These are phyloP conservation scores for Scortum barcoo DNA, from an alignment of 2,113 vertebrate genomes.

Conservation along the genomic window DNA sequence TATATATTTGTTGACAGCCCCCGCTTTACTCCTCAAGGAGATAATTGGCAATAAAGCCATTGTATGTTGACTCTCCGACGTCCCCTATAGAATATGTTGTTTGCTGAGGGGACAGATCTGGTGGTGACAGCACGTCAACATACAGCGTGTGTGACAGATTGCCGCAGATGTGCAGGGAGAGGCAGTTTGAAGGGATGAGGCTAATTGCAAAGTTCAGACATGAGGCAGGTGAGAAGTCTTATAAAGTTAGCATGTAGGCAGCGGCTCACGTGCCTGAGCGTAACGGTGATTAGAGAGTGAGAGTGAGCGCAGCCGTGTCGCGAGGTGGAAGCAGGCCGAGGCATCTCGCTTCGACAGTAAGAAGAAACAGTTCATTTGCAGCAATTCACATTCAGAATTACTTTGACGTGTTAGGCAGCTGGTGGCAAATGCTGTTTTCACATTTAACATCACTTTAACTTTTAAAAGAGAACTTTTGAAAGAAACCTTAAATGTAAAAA, in stretches of 20 bases:
- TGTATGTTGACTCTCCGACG: background rate
- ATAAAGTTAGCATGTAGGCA: conserved; percentile 30
- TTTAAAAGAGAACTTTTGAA: no score
- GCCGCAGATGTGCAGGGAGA: conserved; percentile 14
- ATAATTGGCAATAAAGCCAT: conserved; percentile 35
- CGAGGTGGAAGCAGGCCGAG: no score
- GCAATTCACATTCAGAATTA: no score
- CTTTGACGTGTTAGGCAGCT: background rate
- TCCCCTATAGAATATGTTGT: background rate
- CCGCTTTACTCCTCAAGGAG: background rate
- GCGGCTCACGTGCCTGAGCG: background rate
- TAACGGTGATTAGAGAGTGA: background rate
- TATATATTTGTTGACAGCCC: background rate
- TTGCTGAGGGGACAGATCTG: background rate
- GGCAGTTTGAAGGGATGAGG: conserved; percentile 9
- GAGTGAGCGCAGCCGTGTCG: background rate
- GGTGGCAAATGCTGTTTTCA: background rate
- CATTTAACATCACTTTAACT: background rate
- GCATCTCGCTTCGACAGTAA: no score
- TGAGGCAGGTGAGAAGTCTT: background rate
- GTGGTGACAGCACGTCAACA: conserved; percentile 11
- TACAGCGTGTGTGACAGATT: background rate
- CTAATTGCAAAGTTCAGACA: conserved; percentile 32
- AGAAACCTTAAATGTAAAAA: background rate
- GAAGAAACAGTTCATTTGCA: no score